Percentiles rank a stretch among this genome's conserved stretches.
Evolutionary conservation across 1,140 invertebrate species (phyloP).

Genomic region (Delia radicum): DNA sequence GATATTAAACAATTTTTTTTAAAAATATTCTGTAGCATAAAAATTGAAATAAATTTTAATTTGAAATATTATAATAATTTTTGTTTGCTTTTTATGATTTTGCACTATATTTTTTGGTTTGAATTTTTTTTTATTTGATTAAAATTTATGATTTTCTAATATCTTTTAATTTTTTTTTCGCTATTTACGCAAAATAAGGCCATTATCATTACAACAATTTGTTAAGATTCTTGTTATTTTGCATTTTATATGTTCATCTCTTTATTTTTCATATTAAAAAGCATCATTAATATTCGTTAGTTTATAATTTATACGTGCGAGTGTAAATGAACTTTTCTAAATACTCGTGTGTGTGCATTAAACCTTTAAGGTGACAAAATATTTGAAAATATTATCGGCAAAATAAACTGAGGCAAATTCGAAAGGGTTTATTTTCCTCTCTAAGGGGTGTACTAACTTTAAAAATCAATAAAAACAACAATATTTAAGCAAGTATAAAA

Average conservation of each 20-base stretch:
- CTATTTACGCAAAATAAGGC: background rate
- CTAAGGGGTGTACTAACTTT: no score
- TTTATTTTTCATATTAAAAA: background rate
- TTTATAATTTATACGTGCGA: slow-evolving; percentile 1
- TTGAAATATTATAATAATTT: background rate
- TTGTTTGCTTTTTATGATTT: background rate
- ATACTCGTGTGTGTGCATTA: no score
- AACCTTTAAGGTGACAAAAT: no score
- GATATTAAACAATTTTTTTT: background rate
- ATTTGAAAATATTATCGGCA: no score
- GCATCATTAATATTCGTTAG: slow-evolving; percentile 14
- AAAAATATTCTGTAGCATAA: background rate
- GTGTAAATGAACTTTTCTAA: background rate
- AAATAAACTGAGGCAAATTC: no score
- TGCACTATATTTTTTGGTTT: background rate
- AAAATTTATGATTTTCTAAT: slow-evolving; percentile 17
- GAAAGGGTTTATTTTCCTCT: no score
- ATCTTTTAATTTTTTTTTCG: background rate
- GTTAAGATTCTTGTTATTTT: background rate
- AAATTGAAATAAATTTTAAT: background rate
- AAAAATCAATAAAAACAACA: no score
- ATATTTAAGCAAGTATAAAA: no score
- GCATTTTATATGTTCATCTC: background rate
- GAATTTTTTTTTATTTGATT: background rate
- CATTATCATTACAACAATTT: slow-evolving; percentile 9